phyloP scores from a whole-genome alignment of 2,888 invertebrate genomes.

The Amblyteles armatorius region DNA sequence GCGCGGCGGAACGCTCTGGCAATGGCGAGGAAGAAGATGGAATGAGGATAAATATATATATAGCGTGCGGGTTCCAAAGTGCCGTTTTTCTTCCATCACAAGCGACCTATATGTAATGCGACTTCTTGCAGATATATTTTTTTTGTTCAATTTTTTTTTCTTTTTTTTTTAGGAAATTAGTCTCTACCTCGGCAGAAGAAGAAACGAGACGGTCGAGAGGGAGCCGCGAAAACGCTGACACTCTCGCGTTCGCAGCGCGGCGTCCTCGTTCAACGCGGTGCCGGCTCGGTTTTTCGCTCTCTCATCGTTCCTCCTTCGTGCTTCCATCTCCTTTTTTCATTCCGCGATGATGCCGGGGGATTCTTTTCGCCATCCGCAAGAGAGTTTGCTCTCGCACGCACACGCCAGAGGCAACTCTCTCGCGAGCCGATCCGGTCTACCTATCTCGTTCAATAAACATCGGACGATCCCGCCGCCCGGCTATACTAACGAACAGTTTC shows the following conservation, averaged over 20 bases:
- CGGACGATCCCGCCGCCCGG: conserved; percentile 72
- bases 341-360: conserved; percentile 76
- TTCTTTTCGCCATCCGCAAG: conserved; percentile 69
- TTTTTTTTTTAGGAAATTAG: conserved; percentile 7
- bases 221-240: conserved; percentile 51
- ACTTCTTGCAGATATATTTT: neutral
- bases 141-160: neutral
- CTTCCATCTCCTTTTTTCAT: conserved; percentile 80
- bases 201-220: conserved; percentile 7
- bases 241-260: conserved; percentile 37
- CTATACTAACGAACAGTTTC: conserved; percentile 66
- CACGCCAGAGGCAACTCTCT: conserved; percentile 25
- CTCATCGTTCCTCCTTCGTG: conserved; percentile 50
- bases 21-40: neutral
- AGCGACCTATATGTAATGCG: neutral
- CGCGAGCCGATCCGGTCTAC: conserved; percentile 81
- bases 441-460: conserved; percentile 83
- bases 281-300: conserved; percentile 28
- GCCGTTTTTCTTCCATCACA: neutral
- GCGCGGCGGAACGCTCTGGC: too few species aligned
- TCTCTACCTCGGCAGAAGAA: neutral
- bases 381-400: conserved; percentile 65
- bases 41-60: neutral
- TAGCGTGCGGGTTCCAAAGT: neutral
- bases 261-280: conserved; percentile 30